Percentiles rank a stretch among this genome's conserved stretches.
phyloP scores from a whole-genome alignment of 92 coral and sea anemone species.

The Metridium senile region DNA sequence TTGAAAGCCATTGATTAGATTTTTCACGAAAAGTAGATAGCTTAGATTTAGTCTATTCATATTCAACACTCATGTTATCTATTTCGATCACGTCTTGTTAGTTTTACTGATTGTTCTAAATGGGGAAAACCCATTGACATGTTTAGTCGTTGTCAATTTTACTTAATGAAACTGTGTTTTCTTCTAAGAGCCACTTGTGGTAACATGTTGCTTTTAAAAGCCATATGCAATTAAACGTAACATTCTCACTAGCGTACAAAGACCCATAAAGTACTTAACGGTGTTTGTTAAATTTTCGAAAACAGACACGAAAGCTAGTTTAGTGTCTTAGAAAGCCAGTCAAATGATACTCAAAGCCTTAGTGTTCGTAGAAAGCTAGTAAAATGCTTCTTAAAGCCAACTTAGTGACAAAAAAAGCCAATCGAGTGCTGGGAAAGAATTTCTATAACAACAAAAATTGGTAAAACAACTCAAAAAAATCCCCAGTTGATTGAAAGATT shows the following conservation, averaged over 20 bases:
- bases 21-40: background rate
- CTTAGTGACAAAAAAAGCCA: background rate
- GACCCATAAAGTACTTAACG: background rate
- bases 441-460: no score
- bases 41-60: background rate
- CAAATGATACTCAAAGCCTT: no score
- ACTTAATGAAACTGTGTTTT: background rate
- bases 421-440: no score
- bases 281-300: background rate
- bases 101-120: background rate
- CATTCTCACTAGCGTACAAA: background rate
- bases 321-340: background rate
- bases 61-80: background rate
- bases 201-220: background rate
- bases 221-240: conserved; percentile 1
- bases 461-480: no score
- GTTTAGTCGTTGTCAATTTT: background rate
- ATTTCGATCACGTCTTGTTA: conserved; percentile 5
- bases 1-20: no score
- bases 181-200: background rate
- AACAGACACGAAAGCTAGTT: background rate
- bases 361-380: background rate
- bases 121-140: background rate
- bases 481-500: no score
- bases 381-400: background rate